These are phyloP conservation scores for Malaclemys terrapin DNA, from an alignment of 2,113 vertebrate genomes.

Conservation along the genomic window DNA sequence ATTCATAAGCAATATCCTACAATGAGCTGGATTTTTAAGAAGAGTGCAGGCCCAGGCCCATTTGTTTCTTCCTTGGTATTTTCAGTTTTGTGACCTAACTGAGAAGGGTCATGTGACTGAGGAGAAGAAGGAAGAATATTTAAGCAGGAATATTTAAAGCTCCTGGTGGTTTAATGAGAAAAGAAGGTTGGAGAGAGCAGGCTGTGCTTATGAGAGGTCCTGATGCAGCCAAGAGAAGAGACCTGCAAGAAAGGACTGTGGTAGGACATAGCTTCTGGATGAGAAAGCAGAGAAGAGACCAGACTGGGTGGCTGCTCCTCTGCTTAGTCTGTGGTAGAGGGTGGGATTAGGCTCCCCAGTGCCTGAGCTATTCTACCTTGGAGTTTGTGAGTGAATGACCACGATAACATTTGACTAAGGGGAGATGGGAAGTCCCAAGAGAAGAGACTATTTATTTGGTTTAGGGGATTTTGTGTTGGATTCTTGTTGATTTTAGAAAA, in stretches of 20 bases:
- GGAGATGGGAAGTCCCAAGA: neutral
- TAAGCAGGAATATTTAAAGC: neutral
- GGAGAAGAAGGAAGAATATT: neutral
- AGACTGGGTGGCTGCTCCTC: neutral
- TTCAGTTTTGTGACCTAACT: neutral
- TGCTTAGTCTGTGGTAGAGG: neutral
- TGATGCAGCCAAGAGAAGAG: neutral
- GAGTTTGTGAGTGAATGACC: neutral
- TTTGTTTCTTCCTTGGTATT: neutral
- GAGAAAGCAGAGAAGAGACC: neutral
- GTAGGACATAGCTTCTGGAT: neutral
- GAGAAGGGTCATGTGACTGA: neutral
- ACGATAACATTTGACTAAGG: neutral
- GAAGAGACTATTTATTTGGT: neutral
- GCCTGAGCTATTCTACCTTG: neutral
- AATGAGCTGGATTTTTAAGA: neutral
- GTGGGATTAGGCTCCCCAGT: neutral
- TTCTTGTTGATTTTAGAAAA: neutral
- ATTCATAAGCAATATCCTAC: neutral
- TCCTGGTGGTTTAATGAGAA: conserved; percentile 1
- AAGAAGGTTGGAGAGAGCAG: neutral
- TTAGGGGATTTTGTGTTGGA: neutral
- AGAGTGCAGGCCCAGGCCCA: neutral
- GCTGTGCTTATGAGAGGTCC: neutral
- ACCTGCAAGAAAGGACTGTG: accelerated